Conservation (phyloP, 2,113 vertebrate genomes). For the Picathartes gymnocephalus region DNA sequence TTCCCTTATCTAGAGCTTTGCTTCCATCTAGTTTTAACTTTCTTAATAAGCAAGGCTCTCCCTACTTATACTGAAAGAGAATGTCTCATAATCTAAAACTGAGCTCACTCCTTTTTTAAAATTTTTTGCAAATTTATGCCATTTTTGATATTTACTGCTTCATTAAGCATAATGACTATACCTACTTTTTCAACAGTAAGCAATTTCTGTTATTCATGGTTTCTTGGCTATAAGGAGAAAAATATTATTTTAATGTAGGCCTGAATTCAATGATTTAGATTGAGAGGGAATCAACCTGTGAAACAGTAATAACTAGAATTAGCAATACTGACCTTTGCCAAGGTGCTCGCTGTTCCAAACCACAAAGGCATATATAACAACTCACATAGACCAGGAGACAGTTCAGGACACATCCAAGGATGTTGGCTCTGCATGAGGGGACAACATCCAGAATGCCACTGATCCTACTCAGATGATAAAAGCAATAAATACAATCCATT, state of each 20-base stretch:
- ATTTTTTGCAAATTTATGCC: background rate
- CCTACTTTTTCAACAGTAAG: background rate
- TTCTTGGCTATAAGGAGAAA: background rate
- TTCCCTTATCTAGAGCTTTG: slow-evolving; percentile 33
- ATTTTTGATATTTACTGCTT: background rate
- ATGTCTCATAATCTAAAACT: background rate
- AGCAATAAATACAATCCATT: background rate
- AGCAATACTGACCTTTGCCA: background rate
- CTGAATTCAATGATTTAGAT: background rate
- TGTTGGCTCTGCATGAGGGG: background rate
- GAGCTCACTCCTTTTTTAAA: background rate
- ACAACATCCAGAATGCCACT: background rate
- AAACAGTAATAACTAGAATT: background rate
- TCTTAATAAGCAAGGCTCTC: background rate
- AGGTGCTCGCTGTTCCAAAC: background rate
- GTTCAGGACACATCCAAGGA: background rate
- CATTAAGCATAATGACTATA: background rate
- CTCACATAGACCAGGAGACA: background rate
- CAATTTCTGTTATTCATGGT: background rate
- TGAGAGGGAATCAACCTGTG: background rate
- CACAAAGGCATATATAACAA: background rate
- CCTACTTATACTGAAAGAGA: background rate
- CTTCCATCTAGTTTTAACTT: slow-evolving; percentile 51
- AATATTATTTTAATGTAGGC: background rate
- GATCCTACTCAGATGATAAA: background rate